These are phyloP conservation scores for Rhagonycha lutea DNA, from an alignment of 2,888 invertebrate genomes.

Conservation along the genomic window DNA sequence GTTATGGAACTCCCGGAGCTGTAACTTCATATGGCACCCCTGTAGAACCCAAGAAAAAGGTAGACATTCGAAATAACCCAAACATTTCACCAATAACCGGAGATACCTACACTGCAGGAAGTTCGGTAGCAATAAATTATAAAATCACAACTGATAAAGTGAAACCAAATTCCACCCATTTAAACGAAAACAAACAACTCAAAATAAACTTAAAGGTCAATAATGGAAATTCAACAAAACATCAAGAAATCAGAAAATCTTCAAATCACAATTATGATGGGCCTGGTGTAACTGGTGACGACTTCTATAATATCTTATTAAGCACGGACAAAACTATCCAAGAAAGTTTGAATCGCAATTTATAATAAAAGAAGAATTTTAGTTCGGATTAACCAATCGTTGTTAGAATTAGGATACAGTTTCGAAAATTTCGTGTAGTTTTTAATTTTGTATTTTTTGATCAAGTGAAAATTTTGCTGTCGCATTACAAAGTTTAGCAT, in stretches of 20 bases:
- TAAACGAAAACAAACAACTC: background rate
- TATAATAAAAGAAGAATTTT: background rate
- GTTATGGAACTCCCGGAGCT: conserved; percentile 46
- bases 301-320: background rate
- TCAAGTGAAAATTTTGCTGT: background rate
- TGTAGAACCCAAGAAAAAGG: conserved; percentile 14
- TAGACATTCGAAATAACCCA: background rate
- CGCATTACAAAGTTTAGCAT: too few species aligned
- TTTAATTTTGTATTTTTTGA: background rate
- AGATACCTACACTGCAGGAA: background rate
- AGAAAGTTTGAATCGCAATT: background rate
- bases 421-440: too few species aligned
- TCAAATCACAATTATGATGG: background rate
- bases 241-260: background rate
- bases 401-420: too few species aligned
- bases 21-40: conserved; percentile 46
- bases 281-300: background rate
- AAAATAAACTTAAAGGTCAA: background rate
- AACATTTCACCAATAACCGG: background rate
- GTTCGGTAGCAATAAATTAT: background rate
- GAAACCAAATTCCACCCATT: background rate
- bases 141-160: background rate
- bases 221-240: background rate
- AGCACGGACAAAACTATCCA: background rate
- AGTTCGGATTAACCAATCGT: too few species aligned